Evolutionary conservation across 2,888 invertebrate genomes (phyloP), one percentile per base, ranked within the genome.

Genomic region (Cerastoderma edule): DNA sequence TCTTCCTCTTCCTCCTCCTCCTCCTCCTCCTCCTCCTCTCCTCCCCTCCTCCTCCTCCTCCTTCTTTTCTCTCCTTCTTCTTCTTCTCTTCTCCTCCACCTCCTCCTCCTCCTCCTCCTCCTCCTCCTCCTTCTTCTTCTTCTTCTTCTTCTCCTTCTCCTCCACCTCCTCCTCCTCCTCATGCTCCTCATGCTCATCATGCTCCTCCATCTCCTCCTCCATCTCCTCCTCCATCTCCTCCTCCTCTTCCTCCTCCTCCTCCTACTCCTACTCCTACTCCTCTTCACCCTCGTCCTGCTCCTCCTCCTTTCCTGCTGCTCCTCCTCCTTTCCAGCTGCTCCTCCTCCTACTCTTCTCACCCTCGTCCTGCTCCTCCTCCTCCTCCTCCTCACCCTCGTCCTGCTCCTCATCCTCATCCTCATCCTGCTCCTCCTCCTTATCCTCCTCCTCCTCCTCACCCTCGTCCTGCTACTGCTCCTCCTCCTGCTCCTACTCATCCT

Each of bases 211-310:
- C 16, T 39, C 39, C 16, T 39, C 39, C 16, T 39, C 39, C 16
- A 10, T 16, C 16, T 39, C 39, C 16, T 39, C 39, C 16, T 39
- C 39, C 16, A 10, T 16, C 16, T 39, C 39, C 16, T 39, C 39
- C 16, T 39, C 39, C 16, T 39, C 39, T 39, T 39, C 39, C 16
- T 39, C 39, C 16, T 39, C 39, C 16, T 39, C 39, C 16, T 39
- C 39, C 16, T 39, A 39, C 39, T 39, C 39, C 16, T 39, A 39
- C 39, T 39, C 39, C 16, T 39, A 39, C 65, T 46, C 65, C 46
- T 13, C n/a, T 30, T 27, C 39, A n/a, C n/a, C n/a, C n/a, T n/a
- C n/a, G n/a, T n/a, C n/a, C n/a, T n/a, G n/a, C n/a, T n/a, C n/a
- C n/a, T n/a, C n/a, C n/a, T n/a, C n/a, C n/a, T n/a, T n/a, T n/a